Conservation (phyloP, 2,888 invertebrate genomes). For the Cantharis flavilabris region DNA sequence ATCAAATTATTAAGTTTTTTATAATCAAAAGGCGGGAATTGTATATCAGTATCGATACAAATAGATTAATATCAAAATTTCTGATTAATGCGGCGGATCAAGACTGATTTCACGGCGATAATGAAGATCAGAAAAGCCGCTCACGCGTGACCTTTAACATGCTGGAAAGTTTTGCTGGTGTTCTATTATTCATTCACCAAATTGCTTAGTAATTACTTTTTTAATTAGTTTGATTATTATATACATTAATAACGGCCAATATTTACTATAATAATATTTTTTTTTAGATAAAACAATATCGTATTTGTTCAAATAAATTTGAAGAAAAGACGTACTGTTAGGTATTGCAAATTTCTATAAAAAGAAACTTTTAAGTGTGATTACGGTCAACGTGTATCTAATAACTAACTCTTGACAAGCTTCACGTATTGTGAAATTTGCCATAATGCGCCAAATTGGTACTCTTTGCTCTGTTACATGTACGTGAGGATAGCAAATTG, state of each 20-base stretch:
- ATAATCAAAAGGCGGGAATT: conserved; percentile 28
- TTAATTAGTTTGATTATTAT: background rate
- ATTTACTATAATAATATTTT: background rate
- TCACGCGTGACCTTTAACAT: conserved; percentile 27
- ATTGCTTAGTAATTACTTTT: background rate
- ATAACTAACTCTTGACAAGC: conserved; percentile 42
- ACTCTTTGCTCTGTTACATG: conserved; percentile 50
- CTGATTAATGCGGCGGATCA: conserved; percentile 30
- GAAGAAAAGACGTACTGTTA: background rate
- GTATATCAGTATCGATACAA: conserved; percentile 31
- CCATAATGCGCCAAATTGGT: conserved; percentile 49
- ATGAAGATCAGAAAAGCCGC: conserved; percentile 30
- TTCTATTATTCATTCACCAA: conserved; percentile 15
- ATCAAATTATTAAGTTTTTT: conserved; percentile 20
- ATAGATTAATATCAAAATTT: conserved; percentile 28
- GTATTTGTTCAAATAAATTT: background rate
- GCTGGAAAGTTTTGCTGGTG: conserved; percentile 15
- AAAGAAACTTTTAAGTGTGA: conserved; percentile 2
- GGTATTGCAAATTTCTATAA: background rate
- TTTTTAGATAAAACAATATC: background rate
- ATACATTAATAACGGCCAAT: background rate
- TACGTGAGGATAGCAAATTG: conserved; percentile 47
- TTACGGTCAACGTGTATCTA: conserved; percentile 13
- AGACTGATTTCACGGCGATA: conserved; percentile 30
- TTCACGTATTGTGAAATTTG: conserved; percentile 50